Evolutionary conservation across 2,113 vertebrate genomes (phyloP), one percentile per base, ranked within the genome.

Genomic region (Jacana jacana): DNA sequence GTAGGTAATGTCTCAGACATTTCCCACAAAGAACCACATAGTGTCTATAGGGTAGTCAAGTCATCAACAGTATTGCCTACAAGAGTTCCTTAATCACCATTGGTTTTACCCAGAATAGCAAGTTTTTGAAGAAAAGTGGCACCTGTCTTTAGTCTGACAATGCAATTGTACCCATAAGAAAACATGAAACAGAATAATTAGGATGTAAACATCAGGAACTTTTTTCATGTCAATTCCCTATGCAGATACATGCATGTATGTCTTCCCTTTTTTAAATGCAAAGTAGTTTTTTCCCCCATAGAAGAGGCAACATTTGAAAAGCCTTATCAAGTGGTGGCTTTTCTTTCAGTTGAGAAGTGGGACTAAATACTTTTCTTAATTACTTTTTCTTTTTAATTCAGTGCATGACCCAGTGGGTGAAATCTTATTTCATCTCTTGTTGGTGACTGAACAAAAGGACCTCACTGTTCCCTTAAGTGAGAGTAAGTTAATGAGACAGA

Each of bases 71-170:
- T 37, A 30, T 30, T 65, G 37, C n/a, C 46, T 6, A 0, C 13
- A 48, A 48, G 18, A 11, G 19, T 70, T 81, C 46, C 13, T 60
- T 64, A 77, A 24, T 5, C 3, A 1, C 13, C 13, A 2, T 0
- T 31, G 15, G 5, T 66, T 90, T 75, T 72, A 11, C 24, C 48
- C 7, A 10, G 9, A 65, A 30, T 42, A 54, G 60, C 39, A 86
- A 82, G 42, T 71, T 94, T 79, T 84, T 88, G 54, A 77, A 93
- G 57, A 76, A 93, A 80, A 58, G 31, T 22, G 81, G 33, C 42
- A 25, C 69, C 8, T 42, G 33, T 60, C 57, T 93, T 84, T 60
- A 63, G 88, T 75, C 79, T 93, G 54, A 88, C 89, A 69, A 57
- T 81, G 48, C 54, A 84, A n/a, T 88, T 94, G 58, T 52, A 68